Evolutionary conservation across 2,797 vertebrate genomes (phyloP).

Genomic region (Sebastes steindachneri): DNA sequence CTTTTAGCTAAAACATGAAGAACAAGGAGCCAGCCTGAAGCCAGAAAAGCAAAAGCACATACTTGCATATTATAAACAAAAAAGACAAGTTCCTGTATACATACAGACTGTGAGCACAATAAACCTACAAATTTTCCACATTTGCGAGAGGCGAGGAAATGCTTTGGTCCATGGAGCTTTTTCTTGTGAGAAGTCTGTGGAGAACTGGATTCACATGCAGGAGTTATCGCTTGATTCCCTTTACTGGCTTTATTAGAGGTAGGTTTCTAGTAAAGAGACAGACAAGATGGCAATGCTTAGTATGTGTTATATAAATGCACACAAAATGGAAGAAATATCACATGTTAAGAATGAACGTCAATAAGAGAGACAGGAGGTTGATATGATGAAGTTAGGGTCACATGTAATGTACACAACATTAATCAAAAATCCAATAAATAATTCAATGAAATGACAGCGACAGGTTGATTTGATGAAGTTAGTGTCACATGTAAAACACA

Average conservation of each 20-base stretch:
- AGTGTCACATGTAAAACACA: neutral
- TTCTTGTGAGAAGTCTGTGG: slow-evolving; percentile 65
- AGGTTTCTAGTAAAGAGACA: slow-evolving; percentile 81
- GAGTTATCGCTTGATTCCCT: slow-evolving; percentile 66
- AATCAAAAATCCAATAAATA: neutral
- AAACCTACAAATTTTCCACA: slow-evolving; percentile 75
- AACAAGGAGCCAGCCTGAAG: neutral
- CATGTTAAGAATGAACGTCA: slow-evolving; percentile 9
- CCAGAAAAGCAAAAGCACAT: slow-evolving; percentile 25
- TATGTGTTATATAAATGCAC: slow-evolving; percentile 49
- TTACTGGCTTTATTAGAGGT: slow-evolving; percentile 79
- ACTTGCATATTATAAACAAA: neutral
- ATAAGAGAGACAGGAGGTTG: neutral
- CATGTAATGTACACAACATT: neutral
- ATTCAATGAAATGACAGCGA: neutral
- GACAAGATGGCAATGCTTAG: slow-evolving; percentile 72
- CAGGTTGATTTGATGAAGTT: slow-evolving; percentile 10
- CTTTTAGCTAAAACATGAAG: neutral
- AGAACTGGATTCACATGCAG: slow-evolving; percentile 69
- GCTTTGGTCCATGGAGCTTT: slow-evolving; percentile 79
- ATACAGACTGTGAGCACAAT: slow-evolving; percentile 29
- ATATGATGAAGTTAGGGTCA: slow-evolving; percentile 14
- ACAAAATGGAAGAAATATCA: slow-evolving; percentile 32
- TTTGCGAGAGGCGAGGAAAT: slow-evolving; percentile 75
- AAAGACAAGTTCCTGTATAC: neutral